Evolutionary conservation across 2,888 invertebrate genomes (phyloP), one percentile per base, ranked within the genome.

Genomic region (Tanytarsus gracilentus): DNA sequence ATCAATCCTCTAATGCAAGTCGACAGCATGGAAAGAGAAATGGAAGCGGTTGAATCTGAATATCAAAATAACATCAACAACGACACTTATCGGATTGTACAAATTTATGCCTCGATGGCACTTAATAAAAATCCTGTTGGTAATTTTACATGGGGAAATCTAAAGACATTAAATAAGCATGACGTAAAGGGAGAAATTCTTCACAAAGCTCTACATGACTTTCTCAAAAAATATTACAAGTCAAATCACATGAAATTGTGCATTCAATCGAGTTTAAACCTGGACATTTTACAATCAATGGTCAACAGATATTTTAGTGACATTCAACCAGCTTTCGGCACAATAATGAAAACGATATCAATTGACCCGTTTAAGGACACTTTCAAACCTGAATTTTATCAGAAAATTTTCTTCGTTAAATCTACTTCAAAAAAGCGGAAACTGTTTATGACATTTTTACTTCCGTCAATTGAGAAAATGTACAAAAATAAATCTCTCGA

Each of bases 221-320:
- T 91, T 67, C 76, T 87, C 33, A 77, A 79, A 67, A 75, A 83
- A 21, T 86, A 91, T 70, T 95, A 95, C 69, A 88, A 88, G 36
- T 88, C 90, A 7, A 85, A 93, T 67, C 79, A 88, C 65, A 94
- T 95, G 92, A 91, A 86, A 7, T 72, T 94, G 2, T 86, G 88
- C 48, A 79, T 93, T 18, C 90, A 91, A 76, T 85, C 85, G 27
- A 68, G 70, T 3, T 62, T 71, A 21, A 26, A 30, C n/a, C 18
- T 51, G 5, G 30, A 51, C 11, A 26, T 18, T 21, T 26, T 29
- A 9, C 51, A 51, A 18, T 7, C 11, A 26, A 44, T 56, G n/a
- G 30, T 51, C 11, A n/a, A 3, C 5, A 14, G 25, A 29, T 30
- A 30, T 9, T 51, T 51, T 18, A 25, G 5, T 44, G 53, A 39